These are phyloP conservation scores for Muscidifurax raptorellus DNA, from an alignment of 1,140 invertebrate species.

Conservation along the genomic window DNA sequence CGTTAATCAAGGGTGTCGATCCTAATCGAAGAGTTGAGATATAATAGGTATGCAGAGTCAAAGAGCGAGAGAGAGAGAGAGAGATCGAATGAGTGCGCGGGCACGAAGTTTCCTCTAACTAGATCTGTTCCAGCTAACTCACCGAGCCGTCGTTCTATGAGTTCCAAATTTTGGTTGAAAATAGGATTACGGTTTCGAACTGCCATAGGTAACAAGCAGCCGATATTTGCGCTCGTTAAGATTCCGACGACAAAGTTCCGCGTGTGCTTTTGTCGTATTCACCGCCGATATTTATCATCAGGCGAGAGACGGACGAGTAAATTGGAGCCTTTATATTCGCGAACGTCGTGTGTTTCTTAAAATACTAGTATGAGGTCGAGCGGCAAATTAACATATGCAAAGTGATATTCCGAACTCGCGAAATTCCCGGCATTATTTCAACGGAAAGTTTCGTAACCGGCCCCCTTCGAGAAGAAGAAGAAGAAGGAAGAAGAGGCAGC, in stretches of 20 bases:
- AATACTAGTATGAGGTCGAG: not conserved
- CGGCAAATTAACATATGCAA: constrained; percentile 45
- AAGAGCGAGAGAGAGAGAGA: not conserved
- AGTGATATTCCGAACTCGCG: constrained; percentile 14
- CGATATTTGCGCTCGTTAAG: not conserved
- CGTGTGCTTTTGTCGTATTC: not conserved
- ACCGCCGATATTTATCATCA: not conserved
- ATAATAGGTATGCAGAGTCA: not conserved
- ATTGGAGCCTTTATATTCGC: not conserved
- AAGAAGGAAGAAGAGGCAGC: not conserved
- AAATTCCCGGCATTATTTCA: constrained; percentile 31
- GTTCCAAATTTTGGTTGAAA: not conserved
- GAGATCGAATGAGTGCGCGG: not conserved
- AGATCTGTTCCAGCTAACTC: constrained; percentile 28
- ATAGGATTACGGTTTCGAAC: constrained; percentile 25
- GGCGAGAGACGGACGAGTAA: not conserved
- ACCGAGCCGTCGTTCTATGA: not conserved
- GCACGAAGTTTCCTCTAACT: constrained; percentile 36
- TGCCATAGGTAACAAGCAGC: constrained; percentile 2
- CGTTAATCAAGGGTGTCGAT: not conserved
- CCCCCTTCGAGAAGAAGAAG: too few species aligned
- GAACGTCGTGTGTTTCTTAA: not conserved
- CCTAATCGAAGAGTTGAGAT: not conserved
- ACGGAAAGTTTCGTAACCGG: constrained; percentile 5
- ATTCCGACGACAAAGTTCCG: not conserved